phyloP scores from a whole-genome alignment of 2,113 vertebrate species.

The Atherinomorus stipes region DNA sequence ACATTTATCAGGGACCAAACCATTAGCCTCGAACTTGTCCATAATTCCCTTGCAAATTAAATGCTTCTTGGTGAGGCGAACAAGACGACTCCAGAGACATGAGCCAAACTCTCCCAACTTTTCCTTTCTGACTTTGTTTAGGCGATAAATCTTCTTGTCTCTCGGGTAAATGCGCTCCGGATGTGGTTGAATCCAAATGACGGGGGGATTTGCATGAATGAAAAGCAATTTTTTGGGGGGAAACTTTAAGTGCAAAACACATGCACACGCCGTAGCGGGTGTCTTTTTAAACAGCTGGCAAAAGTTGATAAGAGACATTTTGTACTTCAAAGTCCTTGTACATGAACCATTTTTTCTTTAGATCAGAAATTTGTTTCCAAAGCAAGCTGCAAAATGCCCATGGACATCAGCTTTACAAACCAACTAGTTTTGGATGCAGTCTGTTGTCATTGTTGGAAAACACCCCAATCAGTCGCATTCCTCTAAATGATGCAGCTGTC shows the following conservation, averaged over 20 bases:
- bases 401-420: conserved; percentile 60
- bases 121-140: conserved; percentile 52
- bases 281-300: conserved; percentile 68
- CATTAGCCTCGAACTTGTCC: conserved; percentile 42
- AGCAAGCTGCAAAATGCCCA: conserved; percentile 54
- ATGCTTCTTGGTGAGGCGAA: conserved; percentile 9
- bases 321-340: conserved; percentile 77
- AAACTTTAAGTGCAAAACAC: conserved; percentile 47
- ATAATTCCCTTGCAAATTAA: conserved; percentile 34
- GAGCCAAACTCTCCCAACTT: conserved; percentile 23
- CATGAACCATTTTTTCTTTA: conserved; percentile 59
- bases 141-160: conserved; percentile 53
- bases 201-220: conserved; percentile 62
- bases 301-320: conserved; percentile 77
- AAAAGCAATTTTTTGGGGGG: conserved; percentile 57
- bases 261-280: conserved; percentile 20
- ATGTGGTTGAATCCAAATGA: conserved; percentile 63
- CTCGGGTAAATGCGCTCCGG: conserved; percentile 44
- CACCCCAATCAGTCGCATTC: conserved; percentile 26
- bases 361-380: conserved; percentile 68
- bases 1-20: conserved; percentile 29
- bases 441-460: conserved; percentile 63
- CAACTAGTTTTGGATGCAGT: conserved; percentile 56
- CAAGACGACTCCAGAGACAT: conserved; percentile 6
- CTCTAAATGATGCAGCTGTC: conserved; percentile 54